These are phyloP conservation scores for Pseudanteris insignis DNA, from an alignment of 2,888 invertebrate species.

Conservation along the genomic window DNA sequence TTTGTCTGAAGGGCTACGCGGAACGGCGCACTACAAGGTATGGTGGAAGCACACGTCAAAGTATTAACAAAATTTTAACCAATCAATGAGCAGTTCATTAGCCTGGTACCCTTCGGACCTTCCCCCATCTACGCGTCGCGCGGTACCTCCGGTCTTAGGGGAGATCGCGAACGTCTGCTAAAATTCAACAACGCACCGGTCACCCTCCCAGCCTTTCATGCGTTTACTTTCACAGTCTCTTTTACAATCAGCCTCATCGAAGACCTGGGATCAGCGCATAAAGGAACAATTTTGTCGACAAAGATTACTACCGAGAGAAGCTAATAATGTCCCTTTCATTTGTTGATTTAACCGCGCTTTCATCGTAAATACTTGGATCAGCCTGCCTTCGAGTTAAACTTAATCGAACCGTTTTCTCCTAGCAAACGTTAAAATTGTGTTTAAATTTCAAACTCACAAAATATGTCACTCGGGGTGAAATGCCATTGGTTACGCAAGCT, in stretches of 20 bases:
- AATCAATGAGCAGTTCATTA: slow-evolving; percentile 66
- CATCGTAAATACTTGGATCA: slow-evolving; percentile 15
- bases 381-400: slow-evolving; percentile 1
- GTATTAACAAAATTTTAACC: slow-evolving; percentile 65
- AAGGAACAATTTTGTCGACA: slow-evolving; percentile 29
- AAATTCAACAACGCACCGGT: slow-evolving; percentile 51
- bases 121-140: slow-evolving; percentile 39
- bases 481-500: slow-evolving; percentile 1
- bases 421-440: slow-evolving; percentile 10
- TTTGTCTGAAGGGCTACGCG: slow-evolving; percentile 44
- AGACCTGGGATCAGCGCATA: slow-evolving; percentile 27
- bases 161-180: slow-evolving; percentile 57
- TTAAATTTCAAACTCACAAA: slow-evolving; percentile 1
- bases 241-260: slow-evolving; percentile 38
- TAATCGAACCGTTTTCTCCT: slow-evolving; percentile 3
- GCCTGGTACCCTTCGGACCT: slow-evolving; percentile 52
- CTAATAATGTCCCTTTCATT: slow-evolving; percentile 27
- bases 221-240: slow-evolving; percentile 45
- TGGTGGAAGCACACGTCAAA: slow-evolving; percentile 59
- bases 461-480: slow-evolving; percentile 1
- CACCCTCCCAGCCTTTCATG: slow-evolving; percentile 40
- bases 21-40: slow-evolving; percentile 51
- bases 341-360: slow-evolving; percentile 17
- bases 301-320: slow-evolving; percentile 13
- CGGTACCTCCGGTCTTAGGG: slow-evolving; percentile 50